Base-by-base conservation (phyloP, 2,113 vertebrate species). In the Anseranas semipalmata region DNA sequence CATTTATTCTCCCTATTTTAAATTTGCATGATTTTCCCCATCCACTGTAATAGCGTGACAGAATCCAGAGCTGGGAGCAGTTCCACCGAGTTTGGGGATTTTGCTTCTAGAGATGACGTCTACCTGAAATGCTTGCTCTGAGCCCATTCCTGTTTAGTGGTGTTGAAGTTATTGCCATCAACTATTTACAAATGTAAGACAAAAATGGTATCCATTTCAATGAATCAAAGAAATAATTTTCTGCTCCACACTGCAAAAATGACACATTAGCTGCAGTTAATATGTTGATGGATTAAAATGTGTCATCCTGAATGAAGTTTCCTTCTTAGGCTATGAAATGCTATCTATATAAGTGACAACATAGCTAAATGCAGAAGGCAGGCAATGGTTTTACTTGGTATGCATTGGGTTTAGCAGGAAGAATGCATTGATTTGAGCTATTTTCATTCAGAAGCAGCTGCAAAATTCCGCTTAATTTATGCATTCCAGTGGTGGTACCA, bases 211-310 rank as follows among this genome's bases (percentile, higher is more conserved):
- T 76, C 85, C 79, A 55, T 90, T 96, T 92, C 60, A 83, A 63
- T 55, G 87, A 96, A 97, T 95, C 93, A 33, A 86, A 94, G 74
- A 92, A 90, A 32, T 56, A 90, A 70, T 81, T 92, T 92, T 91
- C 91, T 95, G 68, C 50, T 97, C 81, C 63, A 88, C 46, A 15
- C 59, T 87, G 76, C 68, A 96, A 87, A 94, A 96, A 53, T 95
- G 95, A 91, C 97, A 97, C 90, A 96, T 97, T 97, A 96, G 93
- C 71, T 87, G 41, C 43, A 66, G 81, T 96, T 98, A 97, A 97
- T 97, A 65, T 78, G 88, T 93, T 97, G 97, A 97, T 96, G 94
- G 94, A 97, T 97, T 97, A 97, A 98, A 98, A 97, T 92, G 45
- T 92, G 79, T 96, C 89, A 92, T 97, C 92, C 89, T 78, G 1